Evolutionary conservation across 2,888 invertebrate genomes (phyloP).

Genomic region (Pheosia tremula): DNA sequence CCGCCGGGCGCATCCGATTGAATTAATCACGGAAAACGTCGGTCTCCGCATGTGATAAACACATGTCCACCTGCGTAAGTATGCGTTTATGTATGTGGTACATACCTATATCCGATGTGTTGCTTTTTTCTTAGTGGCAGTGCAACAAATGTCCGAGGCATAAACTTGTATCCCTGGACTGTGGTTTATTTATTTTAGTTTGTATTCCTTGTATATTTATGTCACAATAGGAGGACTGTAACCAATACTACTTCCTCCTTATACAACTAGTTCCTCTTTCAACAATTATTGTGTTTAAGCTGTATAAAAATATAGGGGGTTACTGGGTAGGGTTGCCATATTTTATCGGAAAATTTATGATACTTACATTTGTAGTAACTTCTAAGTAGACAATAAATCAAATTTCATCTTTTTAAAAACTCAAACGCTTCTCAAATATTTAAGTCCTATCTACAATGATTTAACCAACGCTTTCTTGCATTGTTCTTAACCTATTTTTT

Average conservation of each 20-base stretch:
- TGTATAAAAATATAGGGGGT: conserved; percentile 38
- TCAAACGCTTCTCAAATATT: too few relatives aligned
- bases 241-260: conserved; percentile 16
- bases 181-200: not conserved
- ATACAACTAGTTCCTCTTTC: conserved; percentile 2
- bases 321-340: not conserved
- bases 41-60: conserved; percentile 54
- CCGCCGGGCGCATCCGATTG: conserved; percentile 71
- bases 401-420: too few relatives aligned
- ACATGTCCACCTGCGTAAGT: conserved; percentile 19
- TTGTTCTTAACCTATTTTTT: too few relatives aligned
- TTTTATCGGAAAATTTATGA: too few relatives aligned
- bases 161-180: too few relatives aligned
- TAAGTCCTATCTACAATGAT: too few relatives aligned
- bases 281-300: conserved; percentile 37
- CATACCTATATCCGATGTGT: not conserved
- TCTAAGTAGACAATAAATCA: too few relatives aligned
- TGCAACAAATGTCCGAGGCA: too few relatives aligned
- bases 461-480: too few relatives aligned
- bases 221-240: not conserved
- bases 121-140: too few relatives aligned
- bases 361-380: too few relatives aligned
- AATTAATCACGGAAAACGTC: conserved; percentile 72
- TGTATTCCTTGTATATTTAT: not conserved
- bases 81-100: conserved; percentile 31